Conservation (phyloP, 2,113 vertebrate species). For the Prolemur simus region DNA sequence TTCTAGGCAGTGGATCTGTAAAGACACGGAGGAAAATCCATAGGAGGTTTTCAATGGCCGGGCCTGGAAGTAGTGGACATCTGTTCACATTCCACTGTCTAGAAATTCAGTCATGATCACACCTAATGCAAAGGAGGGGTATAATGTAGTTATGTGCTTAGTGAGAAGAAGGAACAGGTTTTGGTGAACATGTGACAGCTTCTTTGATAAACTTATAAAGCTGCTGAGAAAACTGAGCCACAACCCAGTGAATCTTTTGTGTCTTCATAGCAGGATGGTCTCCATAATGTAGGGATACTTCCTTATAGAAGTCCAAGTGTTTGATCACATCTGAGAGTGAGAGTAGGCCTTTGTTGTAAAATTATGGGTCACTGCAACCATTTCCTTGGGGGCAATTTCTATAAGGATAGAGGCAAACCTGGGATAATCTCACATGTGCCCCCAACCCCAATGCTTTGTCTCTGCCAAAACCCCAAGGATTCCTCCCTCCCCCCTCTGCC, state of each 20-base stretch:
- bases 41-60: not conserved
- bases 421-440: not conserved
- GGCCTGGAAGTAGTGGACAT: not conserved
- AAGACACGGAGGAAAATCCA: not conserved
- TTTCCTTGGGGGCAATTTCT: not conserved
- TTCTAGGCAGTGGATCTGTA: not conserved
- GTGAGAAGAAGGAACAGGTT: not conserved
- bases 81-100: not conserved
- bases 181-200: not conserved
- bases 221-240: not conserved
- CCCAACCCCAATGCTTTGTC: not conserved
- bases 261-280: not conserved
- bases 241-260: not conserved
- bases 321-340: not conserved
- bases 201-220: not conserved
- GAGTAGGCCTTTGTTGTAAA: not conserved
- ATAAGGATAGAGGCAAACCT: not conserved
- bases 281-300: not conserved
- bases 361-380: not conserved
- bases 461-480: not conserved
- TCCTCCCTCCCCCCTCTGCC: not conserved
- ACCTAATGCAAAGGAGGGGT: not conserved
- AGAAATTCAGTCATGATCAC: not conserved
- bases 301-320: not conserved
- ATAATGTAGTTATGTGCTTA: not conserved